Evolutionary conservation across 1,140 invertebrate species (phyloP), one percentile per base, ranked within the genome.

Genomic region (Neoseiulus cucumeris): DNA sequence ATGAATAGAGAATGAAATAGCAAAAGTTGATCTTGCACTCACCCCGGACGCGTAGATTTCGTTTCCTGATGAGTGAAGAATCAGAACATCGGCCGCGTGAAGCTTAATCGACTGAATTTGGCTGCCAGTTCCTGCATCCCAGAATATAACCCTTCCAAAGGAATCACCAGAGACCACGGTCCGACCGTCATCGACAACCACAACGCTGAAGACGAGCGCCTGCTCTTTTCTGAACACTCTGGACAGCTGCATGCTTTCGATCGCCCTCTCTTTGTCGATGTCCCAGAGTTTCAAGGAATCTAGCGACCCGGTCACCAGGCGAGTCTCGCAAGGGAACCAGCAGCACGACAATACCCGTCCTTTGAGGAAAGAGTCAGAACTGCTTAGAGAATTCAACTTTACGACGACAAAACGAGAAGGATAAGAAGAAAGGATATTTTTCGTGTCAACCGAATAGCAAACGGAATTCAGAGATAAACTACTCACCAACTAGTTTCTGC

Each of bases 251-350:
- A 59, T 59, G 9, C 4, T 59, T 33, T 59, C 51, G 22, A 59
- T 59, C 25, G 51, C 51, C 6, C 51, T 25, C 51, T 59, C 51
- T 20, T 59, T 59, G 14, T n/a, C 51, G 17, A 59, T 17, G 51
- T 59, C 51, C 51, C 51, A 59, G 14, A 59, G 14, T 59, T 59
- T 59, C 51, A 59, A 20, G 14, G 51, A 59, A 20, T 59, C 51
- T 25, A 20, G 51, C 2, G 51, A 59, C 12, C 51, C 51, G 12
- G 51, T 59, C 17, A 25, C 51, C 2, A 59, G 51, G 14, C 33
- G 25, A 17, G 25, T 33, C 51, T 59, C 51, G 51, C 51, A 59
- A 25, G 51, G 22, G 9, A 59, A 59, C 51, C 51, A 59, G 22
- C 33, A 33, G 33, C 51, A 59, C 51, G 51, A 59, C 1, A 59